These are phyloP conservation scores for Belonocnema kinseyi DNA, from an alignment of 1,140 invertebrate species.

Conservation along the genomic window DNA sequence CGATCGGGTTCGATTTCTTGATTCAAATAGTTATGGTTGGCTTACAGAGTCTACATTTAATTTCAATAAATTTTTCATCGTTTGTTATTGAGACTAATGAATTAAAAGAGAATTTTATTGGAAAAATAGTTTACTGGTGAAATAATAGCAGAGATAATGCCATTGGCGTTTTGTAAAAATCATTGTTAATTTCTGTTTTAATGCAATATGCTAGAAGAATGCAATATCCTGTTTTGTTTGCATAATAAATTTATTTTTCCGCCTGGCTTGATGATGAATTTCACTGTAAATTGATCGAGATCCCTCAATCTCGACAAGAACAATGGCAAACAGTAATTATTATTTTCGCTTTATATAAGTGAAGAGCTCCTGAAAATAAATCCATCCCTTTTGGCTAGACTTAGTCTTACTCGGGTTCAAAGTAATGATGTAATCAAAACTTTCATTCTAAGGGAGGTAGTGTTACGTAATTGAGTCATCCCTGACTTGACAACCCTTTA, in stretches of 20 bases:
- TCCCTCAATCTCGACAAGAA: background rate
- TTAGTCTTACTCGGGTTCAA: background rate
- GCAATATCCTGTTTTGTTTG: background rate
- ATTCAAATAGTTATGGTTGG: too few species aligned
- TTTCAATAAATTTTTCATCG: too few species aligned
- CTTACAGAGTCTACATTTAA: too few species aligned
- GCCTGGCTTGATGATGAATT: background rate
- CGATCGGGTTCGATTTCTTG: too few species aligned
- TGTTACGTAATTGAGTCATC: conserved; percentile 14
- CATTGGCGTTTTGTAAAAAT: background rate
- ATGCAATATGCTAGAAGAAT: background rate
- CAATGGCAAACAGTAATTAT: background rate
- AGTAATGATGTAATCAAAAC: conserved; percentile 23
- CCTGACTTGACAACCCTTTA: background rate
- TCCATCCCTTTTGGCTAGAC: conserved; percentile 9
- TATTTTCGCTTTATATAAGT: conserved; percentile 14
- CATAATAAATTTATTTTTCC: background rate
- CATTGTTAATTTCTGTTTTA: conserved; percentile 8
- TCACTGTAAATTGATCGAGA: background rate
- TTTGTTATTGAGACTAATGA: too few species aligned
- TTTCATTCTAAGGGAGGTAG: conserved; percentile 14
- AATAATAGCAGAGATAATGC: background rate
- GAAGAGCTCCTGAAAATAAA: background rate
- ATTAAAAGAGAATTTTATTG: too few species aligned
- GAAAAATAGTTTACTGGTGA: too few species aligned